Evolutionary conservation across 2,888 invertebrate genomes (phyloP).

Genomic region (Atrina japonica): DNA sequence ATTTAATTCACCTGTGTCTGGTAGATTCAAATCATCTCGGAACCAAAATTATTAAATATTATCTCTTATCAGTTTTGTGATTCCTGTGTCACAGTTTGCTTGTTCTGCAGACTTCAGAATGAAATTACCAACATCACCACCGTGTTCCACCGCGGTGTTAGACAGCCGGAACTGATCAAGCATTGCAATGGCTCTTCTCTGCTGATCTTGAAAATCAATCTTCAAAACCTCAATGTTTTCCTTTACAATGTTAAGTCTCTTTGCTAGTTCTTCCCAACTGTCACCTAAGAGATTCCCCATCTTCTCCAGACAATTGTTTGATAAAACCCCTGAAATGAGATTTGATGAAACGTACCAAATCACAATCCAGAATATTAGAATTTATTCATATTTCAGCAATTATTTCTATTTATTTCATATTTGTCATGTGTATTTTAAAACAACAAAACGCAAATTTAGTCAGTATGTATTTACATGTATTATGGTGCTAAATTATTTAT

Average conservation of each 20-base stretch:
- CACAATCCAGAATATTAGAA: background rate
- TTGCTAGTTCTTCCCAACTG: constrained; percentile 19
- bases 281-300: constrained; percentile 5
- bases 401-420: too few relatives aligned
- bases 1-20: too few relatives aligned
- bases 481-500: too few relatives aligned
- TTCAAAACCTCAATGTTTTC: constrained; percentile 19
- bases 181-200: constrained; percentile 12
- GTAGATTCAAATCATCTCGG: too few relatives aligned
- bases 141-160: constrained; percentile 13
- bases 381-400: too few relatives aligned
- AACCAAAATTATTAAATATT: too few relatives aligned
- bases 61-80: too few relatives aligned
- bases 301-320: constrained; percentile 24
- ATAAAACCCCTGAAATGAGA: constrained; percentile 20
- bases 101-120: too few relatives aligned
- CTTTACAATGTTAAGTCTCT: constrained; percentile 1
- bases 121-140: constrained; percentile 2
- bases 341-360: background rate
- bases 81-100: too few relatives aligned
- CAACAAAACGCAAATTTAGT: too few relatives aligned
- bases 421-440: too few relatives aligned
- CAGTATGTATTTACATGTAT: too few relatives aligned
- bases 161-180: constrained; percentile 25
- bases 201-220: constrained; percentile 7